A percentile compares a stretch with the other conserved stretches of the same genome.
Conservation (phyloP, 2,113 vertebrate genomes). For the Limanda limanda region DNA sequence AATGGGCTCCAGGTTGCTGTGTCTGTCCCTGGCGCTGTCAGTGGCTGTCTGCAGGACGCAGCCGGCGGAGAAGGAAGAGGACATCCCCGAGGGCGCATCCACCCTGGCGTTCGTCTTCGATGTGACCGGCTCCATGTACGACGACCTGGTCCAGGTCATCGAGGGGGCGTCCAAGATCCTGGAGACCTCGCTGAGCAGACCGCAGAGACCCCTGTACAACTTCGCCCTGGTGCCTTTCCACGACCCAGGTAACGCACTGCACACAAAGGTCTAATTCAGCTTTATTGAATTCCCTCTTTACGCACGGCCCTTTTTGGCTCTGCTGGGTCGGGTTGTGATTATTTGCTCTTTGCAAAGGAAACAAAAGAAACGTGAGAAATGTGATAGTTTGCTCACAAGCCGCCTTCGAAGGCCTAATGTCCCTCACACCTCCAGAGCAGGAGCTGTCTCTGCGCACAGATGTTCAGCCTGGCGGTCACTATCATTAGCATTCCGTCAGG, state of each 20-base stretch:
- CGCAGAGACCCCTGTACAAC: conserved; percentile 92
- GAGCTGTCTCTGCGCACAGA: conserved; percentile 68
- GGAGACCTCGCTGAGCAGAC: conserved; percentile 95
- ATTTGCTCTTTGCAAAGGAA: conserved; percentile 14
- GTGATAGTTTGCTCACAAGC: conserved; percentile 76
- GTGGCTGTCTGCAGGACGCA: conserved; percentile 75
- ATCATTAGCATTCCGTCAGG: conserved; percentile 76
- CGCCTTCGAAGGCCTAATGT: conserved; percentile 52
- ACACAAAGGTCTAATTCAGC: neutral
- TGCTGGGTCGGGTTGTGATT: neutral
- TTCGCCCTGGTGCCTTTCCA: conserved; percentile 98
- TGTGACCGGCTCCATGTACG: conserved; percentile 99
- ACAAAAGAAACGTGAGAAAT: conserved; percentile 73
- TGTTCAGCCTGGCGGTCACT: conserved; percentile 79
- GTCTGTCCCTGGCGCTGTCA: conserved; percentile 68
- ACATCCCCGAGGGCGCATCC: conserved; percentile 93
- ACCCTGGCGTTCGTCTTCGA: conserved; percentile 99
- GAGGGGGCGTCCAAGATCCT: conserved; percentile 98
- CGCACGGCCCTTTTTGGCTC: neutral
- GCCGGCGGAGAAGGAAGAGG: conserved; percentile 63
- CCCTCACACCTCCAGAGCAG: conserved; percentile 75
- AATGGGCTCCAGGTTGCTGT: conserved; percentile 68
- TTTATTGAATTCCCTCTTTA: neutral
- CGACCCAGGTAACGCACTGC: conserved; percentile 89
- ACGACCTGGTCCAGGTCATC: conserved; percentile 97